Conservation (phyloP, 2,797 vertebrate species). For the Salmo trutta region DNA sequence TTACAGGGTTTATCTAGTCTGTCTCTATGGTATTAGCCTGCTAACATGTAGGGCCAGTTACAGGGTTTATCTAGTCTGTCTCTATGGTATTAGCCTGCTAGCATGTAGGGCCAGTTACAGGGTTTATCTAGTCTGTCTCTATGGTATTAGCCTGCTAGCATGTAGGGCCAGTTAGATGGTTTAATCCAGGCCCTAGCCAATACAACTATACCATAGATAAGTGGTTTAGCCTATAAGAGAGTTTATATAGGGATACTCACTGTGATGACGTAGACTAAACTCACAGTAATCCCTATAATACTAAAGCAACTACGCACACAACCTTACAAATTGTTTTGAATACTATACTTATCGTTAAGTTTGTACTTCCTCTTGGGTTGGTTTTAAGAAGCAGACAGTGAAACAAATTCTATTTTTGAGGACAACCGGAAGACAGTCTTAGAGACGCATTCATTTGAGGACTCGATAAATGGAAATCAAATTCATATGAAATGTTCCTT, state of each 20-base stretch:
- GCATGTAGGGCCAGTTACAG: too few species aligned
- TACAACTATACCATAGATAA: not conserved
- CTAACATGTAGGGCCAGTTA: too few species aligned
- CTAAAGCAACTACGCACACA: not conserved
- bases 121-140: not conserved
- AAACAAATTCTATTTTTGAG: not conserved
- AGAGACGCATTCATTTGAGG: not conserved
- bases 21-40: too few species aligned
- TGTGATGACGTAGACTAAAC: not conserved
- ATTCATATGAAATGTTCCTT: too few species aligned
- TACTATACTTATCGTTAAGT: not conserved
- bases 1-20: too few species aligned
- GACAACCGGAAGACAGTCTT: not conserved
- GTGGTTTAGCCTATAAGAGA: not conserved
- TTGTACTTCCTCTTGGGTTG: not conserved
- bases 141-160: not conserved
- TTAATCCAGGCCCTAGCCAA: not conserved
- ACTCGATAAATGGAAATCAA: not conserved
- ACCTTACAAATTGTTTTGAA: not conserved
- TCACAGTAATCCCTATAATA: not conserved
- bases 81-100: too few species aligned
- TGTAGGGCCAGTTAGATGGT: not conserved
- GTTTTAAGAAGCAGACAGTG: not conserved
- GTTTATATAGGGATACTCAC: not conserved
- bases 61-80: too few species aligned